Percentiles rank a stretch among this genome's conserved stretches.
These are phyloP conservation scores for Platichthys stellatus DNA, from an alignment of 2,113 vertebrate species.

Conservation along the genomic window DNA sequence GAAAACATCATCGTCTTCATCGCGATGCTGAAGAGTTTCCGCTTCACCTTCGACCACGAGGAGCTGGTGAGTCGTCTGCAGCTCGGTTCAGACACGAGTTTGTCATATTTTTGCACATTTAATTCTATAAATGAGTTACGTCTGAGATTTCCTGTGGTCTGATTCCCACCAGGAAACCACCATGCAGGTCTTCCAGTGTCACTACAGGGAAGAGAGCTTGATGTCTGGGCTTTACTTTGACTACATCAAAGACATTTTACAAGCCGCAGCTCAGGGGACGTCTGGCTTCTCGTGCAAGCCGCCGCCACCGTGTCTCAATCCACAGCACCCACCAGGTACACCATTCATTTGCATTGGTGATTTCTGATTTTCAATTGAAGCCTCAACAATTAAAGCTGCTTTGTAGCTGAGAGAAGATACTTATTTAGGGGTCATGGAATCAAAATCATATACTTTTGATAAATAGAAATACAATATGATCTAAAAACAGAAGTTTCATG, in stretches of 20 bases:
- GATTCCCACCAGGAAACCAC: constrained; percentile 66
- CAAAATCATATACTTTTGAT: background rate
- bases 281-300: constrained; percentile 69
- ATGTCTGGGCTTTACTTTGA: constrained; percentile 72
- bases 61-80: constrained; percentile 63
- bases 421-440: constrained; percentile 28
- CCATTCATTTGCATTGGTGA: background rate
- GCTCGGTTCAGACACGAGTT: background rate
- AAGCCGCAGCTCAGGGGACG: constrained; percentile 55
- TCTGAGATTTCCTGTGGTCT: constrained; percentile 30
- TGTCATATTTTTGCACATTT: constrained; percentile 1
- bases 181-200: constrained; percentile 79
- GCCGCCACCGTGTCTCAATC: constrained; percentile 65
- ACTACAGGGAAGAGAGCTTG: constrained; percentile 67
- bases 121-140: constrained; percentile 23
- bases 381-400: background rate
- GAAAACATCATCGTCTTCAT: constrained; percentile 73
- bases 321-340: constrained; percentile 58
- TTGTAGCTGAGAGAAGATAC: constrained; percentile 10
- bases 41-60: constrained; percentile 75
- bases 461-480: background rate
- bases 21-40: constrained; percentile 76
- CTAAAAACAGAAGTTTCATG: background rate
- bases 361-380: background rate
- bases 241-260: constrained; percentile 71